phyloP scores from a whole-genome alignment of 2,797 vertebrate species.

The Pteropus rufus region DNA sequence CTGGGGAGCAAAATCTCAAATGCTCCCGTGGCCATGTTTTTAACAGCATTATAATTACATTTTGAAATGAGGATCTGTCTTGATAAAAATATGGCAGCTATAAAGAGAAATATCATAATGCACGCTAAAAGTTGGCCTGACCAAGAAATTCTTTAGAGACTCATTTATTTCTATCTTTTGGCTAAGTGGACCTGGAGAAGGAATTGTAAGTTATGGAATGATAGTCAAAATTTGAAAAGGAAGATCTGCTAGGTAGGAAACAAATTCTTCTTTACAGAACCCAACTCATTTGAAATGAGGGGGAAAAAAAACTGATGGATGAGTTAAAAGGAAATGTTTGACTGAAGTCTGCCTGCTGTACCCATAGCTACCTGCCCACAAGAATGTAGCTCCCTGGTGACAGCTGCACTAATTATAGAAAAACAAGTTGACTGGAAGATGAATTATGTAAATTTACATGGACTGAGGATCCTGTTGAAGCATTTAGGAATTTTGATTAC shows the following conservation, averaged over 20 bases:
- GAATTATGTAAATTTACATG: slow-evolving; percentile 68
- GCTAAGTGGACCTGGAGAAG: neutral
- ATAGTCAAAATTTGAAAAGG: neutral
- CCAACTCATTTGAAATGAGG: neutral
- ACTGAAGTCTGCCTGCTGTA: slow-evolving; percentile 53
- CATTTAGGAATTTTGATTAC: slow-evolving; percentile 46
- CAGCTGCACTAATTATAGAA: slow-evolving; percentile 62
- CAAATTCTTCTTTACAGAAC: neutral
- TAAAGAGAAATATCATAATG: slow-evolving; percentile 3
- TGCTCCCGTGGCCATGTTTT: neutral
- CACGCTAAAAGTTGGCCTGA: neutral
- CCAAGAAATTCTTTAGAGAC: slow-evolving; percentile 16
- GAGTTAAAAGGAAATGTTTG: slow-evolving; percentile 35
- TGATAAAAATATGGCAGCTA: slow-evolving; percentile 25
- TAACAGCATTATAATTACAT: neutral
- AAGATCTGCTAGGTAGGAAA: neutral
- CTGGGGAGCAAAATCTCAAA: too few species aligned
- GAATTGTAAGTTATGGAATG: neutral
- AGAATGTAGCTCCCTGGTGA: slow-evolving; percentile 56
- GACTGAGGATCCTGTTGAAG: slow-evolving; percentile 49
- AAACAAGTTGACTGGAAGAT: slow-evolving; percentile 59
- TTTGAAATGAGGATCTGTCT: slow-evolving; percentile 25
- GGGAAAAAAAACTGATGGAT: neutral
- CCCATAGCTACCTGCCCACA: slow-evolving; percentile 72
- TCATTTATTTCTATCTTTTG: neutral